Conservation (phyloP, 1,140 invertebrate species). For the Teleogryllus occipitalis region DNA sequence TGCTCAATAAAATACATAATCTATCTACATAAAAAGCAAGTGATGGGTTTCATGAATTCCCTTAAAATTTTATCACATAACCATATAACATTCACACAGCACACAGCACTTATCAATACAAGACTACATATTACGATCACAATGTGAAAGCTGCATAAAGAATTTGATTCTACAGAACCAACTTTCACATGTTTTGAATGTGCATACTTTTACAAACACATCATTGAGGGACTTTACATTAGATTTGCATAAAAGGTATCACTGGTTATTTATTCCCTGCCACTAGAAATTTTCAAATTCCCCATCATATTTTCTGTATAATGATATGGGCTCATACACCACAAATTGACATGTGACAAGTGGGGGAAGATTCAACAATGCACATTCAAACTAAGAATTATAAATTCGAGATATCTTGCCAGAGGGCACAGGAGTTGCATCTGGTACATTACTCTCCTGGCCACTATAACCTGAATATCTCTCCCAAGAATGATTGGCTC, state of each 20-base stretch:
- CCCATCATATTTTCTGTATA: not conserved
- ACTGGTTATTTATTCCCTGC: not conserved
- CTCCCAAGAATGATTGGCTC: conserved; percentile 13
- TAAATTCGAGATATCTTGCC: not conserved
- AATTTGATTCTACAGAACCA: not conserved
- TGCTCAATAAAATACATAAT: too few species aligned
- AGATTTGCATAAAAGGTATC: not conserved
- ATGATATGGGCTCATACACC: not conserved
- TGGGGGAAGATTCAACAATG: not conserved
- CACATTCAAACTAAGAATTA: not conserved
- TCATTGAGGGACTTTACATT: too few species aligned
- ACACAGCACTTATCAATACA: not conserved
- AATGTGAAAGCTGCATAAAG: not conserved
- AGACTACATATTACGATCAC: not conserved
- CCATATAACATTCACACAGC: not conserved
- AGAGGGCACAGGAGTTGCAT: not conserved
- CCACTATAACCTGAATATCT: conserved; percentile 4
- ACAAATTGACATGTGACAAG: not conserved
- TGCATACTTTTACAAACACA: not conserved
- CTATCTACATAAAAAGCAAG: not conserved
- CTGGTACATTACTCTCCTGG: not conserved
- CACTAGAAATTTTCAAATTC: not conserved
- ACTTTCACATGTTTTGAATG: not conserved
- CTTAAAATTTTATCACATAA: not conserved
- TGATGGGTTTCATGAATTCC: not conserved